Base-by-base conservation (phyloP, 1,140 invertebrate species). In the Leucophenga varia region DNA sequence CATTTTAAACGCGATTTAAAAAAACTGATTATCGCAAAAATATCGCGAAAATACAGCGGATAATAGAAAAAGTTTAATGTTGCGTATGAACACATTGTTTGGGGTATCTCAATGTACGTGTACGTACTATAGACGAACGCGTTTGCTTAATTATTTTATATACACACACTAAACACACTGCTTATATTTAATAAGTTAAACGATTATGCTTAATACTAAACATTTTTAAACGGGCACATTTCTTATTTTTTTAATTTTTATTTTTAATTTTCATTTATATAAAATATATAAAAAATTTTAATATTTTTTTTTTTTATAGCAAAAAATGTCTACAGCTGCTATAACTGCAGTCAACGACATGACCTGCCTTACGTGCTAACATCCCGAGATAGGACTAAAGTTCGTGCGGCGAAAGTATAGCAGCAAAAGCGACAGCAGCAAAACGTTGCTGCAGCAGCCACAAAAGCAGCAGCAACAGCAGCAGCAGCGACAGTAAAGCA, bases 301-400 rank as follows among this genome's bases (percentile, higher is more conserved):
- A 17, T 31, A 35, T 40, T 51, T 47, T 25, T 54, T 28, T 52
- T 46, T 61, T 50, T n/a, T n/a, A n/a, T n/a, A n/a, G n/a, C n/a
- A n/a, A n/a, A n/a, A n/a, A n/a, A n/a, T 57, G 56, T 67, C 50
- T 60, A 68, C 57, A 57, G 56, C 56, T 64, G 56, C 54, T 53
- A 55, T 47, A 45, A 52, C 44, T 65, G 52, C 53, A 28, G 36
- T 22, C 58, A 69, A n/a, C n/a, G 71, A 72, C 71, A 74, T 74
- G 71, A 74, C 71, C 71, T 74, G 71, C 71, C 71, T 69, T 72
- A 74, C 71, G 63, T 63, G 71, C 44, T 64, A 73, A 72, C 71
- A 73, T 69, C 71, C 71, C 71, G 71, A 68, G 67, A 74, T 72
- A 74, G 71, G 71, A 74, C 71, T 74, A 60, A 73, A 71, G 48